Evolutionary conservation across 2,113 vertebrate species (phyloP), one percentile per base, ranked within the genome.

Genomic region (Hippocampus zosterae): DNA sequence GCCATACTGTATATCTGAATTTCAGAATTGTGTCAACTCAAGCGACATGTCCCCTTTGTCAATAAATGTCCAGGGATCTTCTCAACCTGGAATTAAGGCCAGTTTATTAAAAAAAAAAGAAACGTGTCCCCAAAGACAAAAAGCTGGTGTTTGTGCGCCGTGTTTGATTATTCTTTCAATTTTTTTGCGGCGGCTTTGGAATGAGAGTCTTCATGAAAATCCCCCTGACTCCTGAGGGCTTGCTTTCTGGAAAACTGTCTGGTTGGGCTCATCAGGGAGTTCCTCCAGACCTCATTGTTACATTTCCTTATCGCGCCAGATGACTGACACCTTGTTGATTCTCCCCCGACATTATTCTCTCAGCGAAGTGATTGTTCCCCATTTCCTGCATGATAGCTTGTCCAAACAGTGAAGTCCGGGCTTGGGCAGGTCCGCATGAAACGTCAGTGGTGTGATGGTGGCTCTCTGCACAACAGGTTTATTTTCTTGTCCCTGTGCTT

Each of bases 261-360:
- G 61, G 60, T 81, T 69, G 40, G 73, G 75, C 75, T 78, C 79
- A 65, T 71, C 53, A 0, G 77, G 82, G 80, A 84, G 81, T 88
- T 83, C 77, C 85, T 85, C 78, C 63, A 74, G 81, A 88, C 73
- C 73, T 83, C 82, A 86, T 85, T 89, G 87, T 90, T 82, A 67
- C 57, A 9, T 83, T 90, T 91, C 86, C 86, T 77, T 33, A 80
- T 81, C 70, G 55, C 74, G 70, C 76, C 81, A 82, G 82, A 88
- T 78, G 84, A 91, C 88, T 78, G 84, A 91, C 88, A 87, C 84
- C 77, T 80, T 89, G 86, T 88, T 90, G 81, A 86, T 83, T 81
- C 81, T 81, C 60, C 81, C 71, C 75, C 69, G 75, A 33, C 76
- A 76, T 88, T 86, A 85, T 87, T 84, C 77, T 80, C 68, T 71